Conservation (phyloP, 1,140 invertebrate genomes). For the Pseudomyrmex cubaensis region DNA sequence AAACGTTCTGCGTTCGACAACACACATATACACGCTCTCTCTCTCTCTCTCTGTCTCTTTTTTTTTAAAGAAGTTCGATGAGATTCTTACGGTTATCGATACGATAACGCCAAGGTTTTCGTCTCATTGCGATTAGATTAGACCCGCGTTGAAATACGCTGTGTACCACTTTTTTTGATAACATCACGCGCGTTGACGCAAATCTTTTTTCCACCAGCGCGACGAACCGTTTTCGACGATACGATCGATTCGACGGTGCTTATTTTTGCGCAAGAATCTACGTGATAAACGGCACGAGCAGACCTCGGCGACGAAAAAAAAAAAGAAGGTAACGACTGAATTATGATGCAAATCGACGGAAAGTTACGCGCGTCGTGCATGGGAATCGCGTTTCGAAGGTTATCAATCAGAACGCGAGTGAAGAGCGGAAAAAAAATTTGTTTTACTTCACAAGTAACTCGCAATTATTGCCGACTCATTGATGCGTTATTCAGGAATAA, state of each 20-base stretch:
- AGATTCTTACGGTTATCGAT: conserved; percentile 51
- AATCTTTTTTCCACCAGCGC: background rate
- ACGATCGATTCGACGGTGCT: background rate
- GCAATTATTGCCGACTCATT: background rate
- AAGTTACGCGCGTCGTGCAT: background rate
- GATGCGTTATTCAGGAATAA: conserved; percentile 5
- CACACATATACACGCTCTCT: no score
- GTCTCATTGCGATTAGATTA: conserved; percentile 66
- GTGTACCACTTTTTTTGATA: conserved; percentile 56
- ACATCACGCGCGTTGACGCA: conserved; percentile 38
- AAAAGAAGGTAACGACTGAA: background rate
- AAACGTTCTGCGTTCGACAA: background rate
- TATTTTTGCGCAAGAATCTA: conserved; percentile 13
- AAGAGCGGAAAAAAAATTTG: no score
- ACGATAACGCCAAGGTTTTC: conserved; percentile 45
- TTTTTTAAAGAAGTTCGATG: conserved; percentile 28
- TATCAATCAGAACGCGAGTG: no score
- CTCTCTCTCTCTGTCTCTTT: no score
- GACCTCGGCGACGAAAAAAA: background rate
- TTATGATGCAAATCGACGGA: conserved; percentile 14
- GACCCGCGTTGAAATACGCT: conserved; percentile 3
- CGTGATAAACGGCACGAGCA: background rate
- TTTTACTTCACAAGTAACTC: background rate
- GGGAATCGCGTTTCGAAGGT: no score
- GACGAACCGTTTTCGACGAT: conserved; percentile 4